Conservation (phyloP, 2,797 vertebrate genomes). For the Varecia variegata region DNA sequence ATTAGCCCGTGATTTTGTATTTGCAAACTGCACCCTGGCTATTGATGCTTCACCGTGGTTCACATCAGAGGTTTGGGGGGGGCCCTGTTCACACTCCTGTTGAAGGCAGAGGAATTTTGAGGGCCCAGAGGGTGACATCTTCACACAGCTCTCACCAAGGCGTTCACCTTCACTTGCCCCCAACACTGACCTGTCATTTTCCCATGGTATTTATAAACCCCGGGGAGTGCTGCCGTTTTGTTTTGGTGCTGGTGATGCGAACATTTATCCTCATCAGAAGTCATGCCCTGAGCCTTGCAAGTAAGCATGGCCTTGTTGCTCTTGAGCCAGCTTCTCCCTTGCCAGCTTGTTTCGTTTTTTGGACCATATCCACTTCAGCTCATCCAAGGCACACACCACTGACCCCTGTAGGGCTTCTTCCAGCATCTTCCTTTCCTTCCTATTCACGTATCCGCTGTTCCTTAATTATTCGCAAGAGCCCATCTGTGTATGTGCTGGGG, state of each 20-base stretch:
- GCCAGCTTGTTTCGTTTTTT: background rate
- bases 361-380: background rate
- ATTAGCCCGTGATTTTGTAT: slow-evolving; percentile 65
- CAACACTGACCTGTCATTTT: background rate
- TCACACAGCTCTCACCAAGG: too few relatives aligned
- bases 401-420: fast-evolving
- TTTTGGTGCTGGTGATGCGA: too few relatives aligned
- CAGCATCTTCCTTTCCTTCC: background rate
- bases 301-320: too few relatives aligned
- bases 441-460: fast-evolving
- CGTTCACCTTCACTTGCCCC: background rate
- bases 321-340: background rate
- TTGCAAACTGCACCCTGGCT: slow-evolving; percentile 55
- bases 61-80: background rate
- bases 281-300: background rate
- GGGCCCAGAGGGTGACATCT: background rate
- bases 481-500: background rate
- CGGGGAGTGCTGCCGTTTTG: fast-evolving
- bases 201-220: background rate
- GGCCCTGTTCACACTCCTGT: background rate
- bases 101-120: background rate
- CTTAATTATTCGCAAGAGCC: background rate
- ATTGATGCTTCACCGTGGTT: background rate
- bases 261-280: background rate
- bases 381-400: fast-evolving